Conservation (phyloP, 1,140 invertebrate species). For the Drosophila hydei region DNA sequence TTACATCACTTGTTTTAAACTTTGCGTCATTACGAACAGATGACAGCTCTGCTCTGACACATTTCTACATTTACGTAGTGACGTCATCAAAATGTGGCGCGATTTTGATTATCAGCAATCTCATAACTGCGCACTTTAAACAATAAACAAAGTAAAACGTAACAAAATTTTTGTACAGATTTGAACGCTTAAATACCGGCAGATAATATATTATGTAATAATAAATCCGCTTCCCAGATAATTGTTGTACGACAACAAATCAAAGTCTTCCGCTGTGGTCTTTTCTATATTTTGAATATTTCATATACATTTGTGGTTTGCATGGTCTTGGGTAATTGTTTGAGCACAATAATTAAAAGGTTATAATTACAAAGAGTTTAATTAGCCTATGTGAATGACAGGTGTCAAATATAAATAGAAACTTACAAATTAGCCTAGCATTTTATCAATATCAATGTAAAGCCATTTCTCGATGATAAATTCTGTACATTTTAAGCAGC, state of each 20-base stretch:
- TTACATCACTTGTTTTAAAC: neutral
- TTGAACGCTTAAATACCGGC: no score
- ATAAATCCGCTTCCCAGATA: neutral
- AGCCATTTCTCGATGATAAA: constrained; percentile 67
- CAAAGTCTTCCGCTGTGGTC: constrained; percentile 29
- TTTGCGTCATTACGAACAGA: neutral
- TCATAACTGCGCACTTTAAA: constrained; percentile 10
- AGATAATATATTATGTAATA: no score
- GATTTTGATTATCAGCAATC: constrained; percentile 24
- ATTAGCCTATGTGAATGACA: constrained; percentile 60
- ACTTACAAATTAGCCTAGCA: constrained; percentile 59
- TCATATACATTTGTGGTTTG: constrained; percentile 12
- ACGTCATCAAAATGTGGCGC: constrained; percentile 40
- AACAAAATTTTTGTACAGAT: no score
- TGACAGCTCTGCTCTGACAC: constrained; percentile 7
- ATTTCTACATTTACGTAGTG: neutral
- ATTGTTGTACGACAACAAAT: neutral
- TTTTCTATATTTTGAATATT: constrained; percentile 65
- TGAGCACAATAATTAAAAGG: constrained; percentile 62
- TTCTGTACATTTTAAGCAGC: constrained; percentile 55
- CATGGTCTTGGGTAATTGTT: constrained; percentile 50
- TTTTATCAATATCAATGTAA: constrained; percentile 56
- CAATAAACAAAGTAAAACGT: no score
- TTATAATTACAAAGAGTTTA: constrained; percentile 45
- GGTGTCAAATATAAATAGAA: constrained; percentile 77